phyloP scores from a whole-genome alignment of 2,888 invertebrate genomes.

The Campoplex nolae region DNA sequence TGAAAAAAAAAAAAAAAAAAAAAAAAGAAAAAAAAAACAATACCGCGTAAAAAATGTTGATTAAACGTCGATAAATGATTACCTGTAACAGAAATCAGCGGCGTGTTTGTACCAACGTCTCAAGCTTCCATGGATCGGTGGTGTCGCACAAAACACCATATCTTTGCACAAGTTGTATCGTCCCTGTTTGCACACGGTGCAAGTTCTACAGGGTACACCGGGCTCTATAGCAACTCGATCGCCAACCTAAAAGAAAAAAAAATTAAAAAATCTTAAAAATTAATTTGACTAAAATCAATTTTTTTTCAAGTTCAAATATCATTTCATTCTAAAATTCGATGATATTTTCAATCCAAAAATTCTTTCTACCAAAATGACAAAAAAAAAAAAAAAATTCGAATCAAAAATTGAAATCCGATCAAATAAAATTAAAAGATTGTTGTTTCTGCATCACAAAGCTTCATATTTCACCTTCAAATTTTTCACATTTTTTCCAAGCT shows the following conservation, averaged over 20 bases:
- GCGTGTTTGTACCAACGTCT: conserved; percentile 95
- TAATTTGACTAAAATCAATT: neutral
- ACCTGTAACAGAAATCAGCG: conserved; percentile 95
- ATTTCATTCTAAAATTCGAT: too few relatives aligned
- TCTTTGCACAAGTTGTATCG: conserved; percentile 96
- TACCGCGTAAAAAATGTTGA: too few relatives aligned
- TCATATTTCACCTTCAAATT: conserved; percentile 85
- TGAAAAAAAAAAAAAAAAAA: neutral
- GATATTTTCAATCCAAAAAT: too few relatives aligned
- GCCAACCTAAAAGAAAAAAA: conserved; percentile 85
- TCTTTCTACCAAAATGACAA: too few relatives aligned
- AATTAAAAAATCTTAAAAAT: neutral
- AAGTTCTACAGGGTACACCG: conserved; percentile 94
- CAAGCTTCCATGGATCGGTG: conserved; percentile 96
- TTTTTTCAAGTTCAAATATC: neutral
- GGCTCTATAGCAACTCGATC: conserved; percentile 98
- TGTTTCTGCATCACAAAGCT: neutral
- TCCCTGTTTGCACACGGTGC: conserved; percentile 94
- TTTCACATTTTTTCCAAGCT: conserved; percentile 90
- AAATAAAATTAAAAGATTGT: neutral
- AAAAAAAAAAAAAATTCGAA: too few relatives aligned
- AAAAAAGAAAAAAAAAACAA: neutral
- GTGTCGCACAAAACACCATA: conserved; percentile 97
- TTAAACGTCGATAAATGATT: conserved; percentile 58
- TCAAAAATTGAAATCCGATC: neutral